Evolutionary conservation across 2,888 invertebrate species (phyloP), one percentile per base, ranked within the genome.

Genomic region (Meloe dianella): DNA sequence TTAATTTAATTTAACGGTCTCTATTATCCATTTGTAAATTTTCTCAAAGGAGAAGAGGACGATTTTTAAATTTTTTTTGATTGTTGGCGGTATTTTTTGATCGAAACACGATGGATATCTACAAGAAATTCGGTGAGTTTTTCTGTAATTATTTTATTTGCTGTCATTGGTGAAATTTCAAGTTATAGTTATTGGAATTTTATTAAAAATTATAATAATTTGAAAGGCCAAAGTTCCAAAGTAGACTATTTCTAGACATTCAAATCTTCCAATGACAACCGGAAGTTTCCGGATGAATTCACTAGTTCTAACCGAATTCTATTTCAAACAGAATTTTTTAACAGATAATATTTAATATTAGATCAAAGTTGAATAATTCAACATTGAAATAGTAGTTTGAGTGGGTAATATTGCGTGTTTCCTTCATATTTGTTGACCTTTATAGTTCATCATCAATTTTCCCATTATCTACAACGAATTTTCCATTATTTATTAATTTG

Each of bases 81-180:
- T 24, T 9, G 14, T 54, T 54, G 59, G 38, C 30, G 32, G 32
- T 32, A 58, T 30, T 58, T 7, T 58, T n/a, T 1, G 17, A 30
- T 3, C 27, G 30, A 6, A 47, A 35, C 61, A 73, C 67, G 64
- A 74, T 74, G 74, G 69, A 70, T 67, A 59, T 64, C 72, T 62
- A 71, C 73, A 70, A 71, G 72, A 65, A 62, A 60, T 60, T 54
- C 65, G 74, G 75, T 75, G 65, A 75, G 75, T 75, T 68, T 63
- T 61, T 30, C 1, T 17, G 17, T 10, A 35, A 60, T 63, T 63
- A 35, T 29, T 38, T 57, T 20, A 54, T 35, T 14, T 35, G 14
- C 14, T 35, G 35, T 35, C 14, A 32, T 9, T 32, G 32, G 32
- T 1, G 32, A 7, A 4, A 4, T 27, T n/a, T n/a, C n/a, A 27